These are phyloP conservation scores for Poeciliopsis presidionis DNA, from an alignment of 2,797 vertebrate species.

Conservation along the genomic window DNA sequence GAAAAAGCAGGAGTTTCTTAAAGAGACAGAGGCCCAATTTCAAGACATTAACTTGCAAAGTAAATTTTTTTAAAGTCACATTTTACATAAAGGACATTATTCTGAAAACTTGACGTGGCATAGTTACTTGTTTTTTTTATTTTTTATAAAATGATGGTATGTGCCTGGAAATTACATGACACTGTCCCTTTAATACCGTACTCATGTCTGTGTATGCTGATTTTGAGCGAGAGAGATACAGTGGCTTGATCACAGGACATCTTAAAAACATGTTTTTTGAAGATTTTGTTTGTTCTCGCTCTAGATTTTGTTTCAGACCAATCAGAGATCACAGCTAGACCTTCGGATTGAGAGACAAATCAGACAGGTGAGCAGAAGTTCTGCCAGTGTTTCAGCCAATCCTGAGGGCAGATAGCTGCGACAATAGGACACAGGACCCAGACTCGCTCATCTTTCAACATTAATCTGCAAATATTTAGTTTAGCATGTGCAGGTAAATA, in stretches of 20 bases:
- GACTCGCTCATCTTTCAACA: slow-evolving; percentile 41
- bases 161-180: too few species aligned
- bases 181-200: too few species aligned
- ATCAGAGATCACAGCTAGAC: not conserved
- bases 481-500: slow-evolving; percentile 66
- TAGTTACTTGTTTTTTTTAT: too few species aligned
- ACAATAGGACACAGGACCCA: slow-evolving; percentile 46
- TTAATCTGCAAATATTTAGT: slow-evolving; percentile 40
- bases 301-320: not conserved
- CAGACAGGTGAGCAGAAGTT: slow-evolving; percentile 3
- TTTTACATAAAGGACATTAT: too few species aligned
- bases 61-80: too few species aligned
- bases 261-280: not conserved
- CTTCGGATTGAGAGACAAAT: not conserved
- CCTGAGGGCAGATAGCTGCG: slow-evolving; percentile 13
- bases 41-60: too few species aligned
- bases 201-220: not conserved
- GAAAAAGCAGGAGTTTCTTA: too few species aligned
- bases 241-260: not conserved
- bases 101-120: too few species aligned
- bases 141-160: too few species aligned
- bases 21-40: too few species aligned
- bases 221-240: not conserved
- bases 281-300: not conserved
- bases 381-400: slow-evolving; percentile 23